A percentile compares a stretch with the other conserved stretches of the same genome.
Conservation (phyloP, 1,140 invertebrate genomes). For the Drosophila pruinosa region DNA sequence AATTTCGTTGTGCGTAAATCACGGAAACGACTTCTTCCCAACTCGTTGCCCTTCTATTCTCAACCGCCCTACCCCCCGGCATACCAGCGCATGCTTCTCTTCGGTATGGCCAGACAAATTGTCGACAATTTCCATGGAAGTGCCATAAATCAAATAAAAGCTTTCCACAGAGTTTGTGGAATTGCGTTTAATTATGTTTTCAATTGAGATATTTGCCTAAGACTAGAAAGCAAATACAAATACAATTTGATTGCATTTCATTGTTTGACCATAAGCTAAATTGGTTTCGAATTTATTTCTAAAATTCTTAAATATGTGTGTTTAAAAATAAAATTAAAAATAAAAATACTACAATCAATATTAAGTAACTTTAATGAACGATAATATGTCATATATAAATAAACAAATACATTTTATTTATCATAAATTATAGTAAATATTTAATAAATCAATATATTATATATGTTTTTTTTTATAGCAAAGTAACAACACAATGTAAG, state of each 20-base stretch:
- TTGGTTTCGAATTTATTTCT: neutral
- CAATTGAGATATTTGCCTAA: conserved; percentile 36
- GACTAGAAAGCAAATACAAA: conserved; percentile 15
- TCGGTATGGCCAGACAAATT: conserved; percentile 72
- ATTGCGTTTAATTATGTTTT: conserved; percentile 59
- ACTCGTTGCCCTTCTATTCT: conserved; percentile 25
- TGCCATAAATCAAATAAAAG: conserved; percentile 76
- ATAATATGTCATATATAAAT: neutral
- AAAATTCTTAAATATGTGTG: neutral
- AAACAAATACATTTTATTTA: neutral
- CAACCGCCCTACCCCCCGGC: neutral
- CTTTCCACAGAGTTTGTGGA: conserved; percentile 61
- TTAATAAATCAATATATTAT: too few species aligned
- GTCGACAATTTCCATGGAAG: conserved; percentile 81
- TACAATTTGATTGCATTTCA: neutral
- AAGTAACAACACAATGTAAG: too few species aligned
- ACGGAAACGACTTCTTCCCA: conserved; percentile 70
- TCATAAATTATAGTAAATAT: too few species aligned
- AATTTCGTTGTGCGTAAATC: conserved; percentile 77
- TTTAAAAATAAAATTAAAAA: neutral
- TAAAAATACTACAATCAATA: neutral
- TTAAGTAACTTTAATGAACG: too few species aligned
- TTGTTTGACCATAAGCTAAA: neutral
- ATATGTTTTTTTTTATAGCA: too few species aligned
- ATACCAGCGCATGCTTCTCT: conserved; percentile 34